Evolutionary conservation across 2,888 invertebrate genomes (phyloP).

Genomic region (Heteromyza rotundicornis): DNA sequence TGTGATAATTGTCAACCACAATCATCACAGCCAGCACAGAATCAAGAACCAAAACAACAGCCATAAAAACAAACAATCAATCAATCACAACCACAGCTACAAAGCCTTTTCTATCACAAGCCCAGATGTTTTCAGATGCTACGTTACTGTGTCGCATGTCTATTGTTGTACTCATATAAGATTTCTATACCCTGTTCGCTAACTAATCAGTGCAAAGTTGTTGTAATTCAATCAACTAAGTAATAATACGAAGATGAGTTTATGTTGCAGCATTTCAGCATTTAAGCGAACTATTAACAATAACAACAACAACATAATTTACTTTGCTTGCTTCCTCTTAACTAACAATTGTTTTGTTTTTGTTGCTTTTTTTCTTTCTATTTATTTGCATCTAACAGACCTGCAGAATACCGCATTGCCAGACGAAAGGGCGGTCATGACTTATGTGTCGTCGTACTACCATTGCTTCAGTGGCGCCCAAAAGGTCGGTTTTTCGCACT

Average conservation of each 20-base stretch:
- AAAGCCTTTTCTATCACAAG: slow-evolving; percentile 3
- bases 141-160: slow-evolving; percentile 3
- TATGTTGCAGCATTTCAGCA: no score
- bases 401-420: slow-evolving; percentile 94
- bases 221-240: no score
- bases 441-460: slow-evolving; percentile 99
- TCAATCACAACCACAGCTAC: slow-evolving; percentile 25
- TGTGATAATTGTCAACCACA: background rate
- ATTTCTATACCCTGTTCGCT: background rate
- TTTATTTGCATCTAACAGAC: slow-evolving; percentile 58
- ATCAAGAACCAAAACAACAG: slow-evolving; percentile 35
- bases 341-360: slow-evolving; percentile 34
- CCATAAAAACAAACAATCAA: slow-evolving; percentile 25
- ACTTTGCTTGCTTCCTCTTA: slow-evolving; percentile 35
- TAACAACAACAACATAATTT: slow-evolving; percentile 21
- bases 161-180: slow-evolving; percentile 13
- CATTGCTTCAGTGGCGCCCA: slow-evolving; percentile 99
- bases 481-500: slow-evolving; percentile 84
- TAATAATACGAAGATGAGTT: no score
- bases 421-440: slow-evolving; percentile 99
- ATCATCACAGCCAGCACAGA: no score
- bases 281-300: no score
- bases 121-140: background rate
- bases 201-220: no score
- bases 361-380: slow-evolving; percentile 43